Conservation (phyloP, 2,888 invertebrate species). For the Allacma fusca region DNA sequence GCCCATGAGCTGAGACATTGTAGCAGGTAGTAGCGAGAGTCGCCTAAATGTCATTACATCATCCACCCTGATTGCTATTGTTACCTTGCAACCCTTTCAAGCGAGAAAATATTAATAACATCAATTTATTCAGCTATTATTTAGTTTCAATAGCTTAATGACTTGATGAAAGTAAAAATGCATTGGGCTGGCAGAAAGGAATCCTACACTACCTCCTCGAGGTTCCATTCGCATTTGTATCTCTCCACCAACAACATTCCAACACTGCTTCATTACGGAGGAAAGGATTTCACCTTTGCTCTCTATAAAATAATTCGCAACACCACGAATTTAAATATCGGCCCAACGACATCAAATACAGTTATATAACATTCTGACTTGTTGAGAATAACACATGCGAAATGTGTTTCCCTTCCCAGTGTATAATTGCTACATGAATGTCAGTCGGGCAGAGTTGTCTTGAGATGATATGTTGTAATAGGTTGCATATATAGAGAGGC, state of each 20-base stretch:
- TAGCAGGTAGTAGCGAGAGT: neutral
- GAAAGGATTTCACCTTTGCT: neutral
- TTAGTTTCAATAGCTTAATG: constrained; percentile 22
- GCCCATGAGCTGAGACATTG: no score
- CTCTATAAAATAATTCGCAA: neutral
- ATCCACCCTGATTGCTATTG: constrained; percentile 6
- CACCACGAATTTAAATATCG: neutral
- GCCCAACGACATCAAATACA: no score
- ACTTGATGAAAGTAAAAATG: constrained; percentile 18
- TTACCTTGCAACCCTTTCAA: neutral
- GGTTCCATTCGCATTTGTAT: no score
- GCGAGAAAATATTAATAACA: constrained; percentile 18
- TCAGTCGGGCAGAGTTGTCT: no score
- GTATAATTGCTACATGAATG: no score
- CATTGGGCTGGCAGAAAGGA: neutral
- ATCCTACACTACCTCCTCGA: no score
- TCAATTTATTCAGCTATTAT: neutral
- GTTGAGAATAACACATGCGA: no score
- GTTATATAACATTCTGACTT: no score
- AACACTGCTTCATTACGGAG: neutral
- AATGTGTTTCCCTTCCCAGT: no score
- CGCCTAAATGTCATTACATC: constrained; percentile 13
- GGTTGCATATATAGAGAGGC: no score
- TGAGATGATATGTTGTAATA: no score
- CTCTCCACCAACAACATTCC: no score